Evolutionary conservation across 2,797 vertebrate genomes (phyloP), one percentile per base, ranked within the genome.

Genomic region (Denticeps clupeoides): DNA sequence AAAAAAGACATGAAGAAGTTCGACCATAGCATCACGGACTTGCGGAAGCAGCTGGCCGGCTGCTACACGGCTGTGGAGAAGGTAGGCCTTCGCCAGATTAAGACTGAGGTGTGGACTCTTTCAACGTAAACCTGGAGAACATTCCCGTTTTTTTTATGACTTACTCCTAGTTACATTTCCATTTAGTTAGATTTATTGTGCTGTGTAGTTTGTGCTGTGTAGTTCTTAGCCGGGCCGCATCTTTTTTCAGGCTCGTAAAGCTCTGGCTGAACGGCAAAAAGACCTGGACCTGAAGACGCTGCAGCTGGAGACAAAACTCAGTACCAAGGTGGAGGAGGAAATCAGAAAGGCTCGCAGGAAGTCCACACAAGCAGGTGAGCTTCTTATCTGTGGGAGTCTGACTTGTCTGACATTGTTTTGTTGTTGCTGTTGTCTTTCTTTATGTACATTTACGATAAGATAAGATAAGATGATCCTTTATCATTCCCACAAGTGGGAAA

Each of bases 1-100:
- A 97, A 97, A 76, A 99, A 98, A 61, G 95, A 99, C 78, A 90
- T 98, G 91, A 97, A 94, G 50, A 88, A 92, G 67, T 90, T 90
- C 3, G 95, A 99, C 73, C 91, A 99, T 62, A 92, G 99, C 68
- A 93, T 99, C 1, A 78, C 85, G 0, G 91, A 98, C 66, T 64
- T 97, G 1, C 73, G 93, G 51, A 99, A 98, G 68, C 93, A 97
- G 59, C 85, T 99, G 15, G 82, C 85, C n/a, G 84, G 85, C 48
- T 90, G 92, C 47, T 89, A 89, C 0, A 71, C 86, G 0, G 69
- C 91, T 0, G 93, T 91, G 11, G 93, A 98, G 59, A 97, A 97
- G 90, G 93, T 95, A 70, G 7, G 4, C 9, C 7, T 15, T n/a
- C n/a, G n/a, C n/a, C n/a, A n/a, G n/a, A n/a, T n/a, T n/a, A n/a